Evolutionary conservation across 2,888 invertebrate genomes (phyloP), one percentile per base, ranked within the genome.

Genomic region (Teleiodes luculella): DNA sequence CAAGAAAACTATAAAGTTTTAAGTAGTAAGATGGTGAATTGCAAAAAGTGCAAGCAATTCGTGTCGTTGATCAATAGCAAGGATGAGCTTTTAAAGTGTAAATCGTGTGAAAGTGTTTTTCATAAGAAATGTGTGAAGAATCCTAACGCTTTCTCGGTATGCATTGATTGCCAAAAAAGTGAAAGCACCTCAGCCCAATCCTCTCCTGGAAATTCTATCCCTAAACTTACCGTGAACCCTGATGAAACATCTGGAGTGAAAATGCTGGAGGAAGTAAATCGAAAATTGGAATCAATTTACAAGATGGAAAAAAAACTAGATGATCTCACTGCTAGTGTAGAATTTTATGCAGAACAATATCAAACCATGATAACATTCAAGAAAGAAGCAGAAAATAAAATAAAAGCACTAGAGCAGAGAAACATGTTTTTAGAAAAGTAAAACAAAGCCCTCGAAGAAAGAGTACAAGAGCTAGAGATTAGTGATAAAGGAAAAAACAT

Each of bases 391-490:
- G 18, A 56, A 20, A 59, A 54, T 30, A 57, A 56, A 31, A 53
- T 54, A 10, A 59, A 45, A 8, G 8, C 51, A 1, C 10, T 59
- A 13, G 56, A 57, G 8, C 51, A 54, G n/a, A 55, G 54, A 53
- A 52, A 49, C 28, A 14, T 56, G 1, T 58, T 54, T 13, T 18
- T 58, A 11, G 58, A 58, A 39, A 59, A 57, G 31, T 59, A 30
- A 16, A 59, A 57, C 16, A 59, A 52, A 52, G 57, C 57, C 11
- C 31, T 59, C 8, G 57, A 59, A 33, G 59, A 59, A 14, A 52
- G 59, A 36, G 37, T 59, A 13, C 39, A 48, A 10, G 52, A 48
- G 14, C 18, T 59, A 20, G 56, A 60, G 20, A 48, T 37, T 16
- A 51, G 48, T 8, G 56, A 56, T 0, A 56, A 56, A 47, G 54